Conservation (phyloP, 1,140 invertebrate genomes). For the Charaxes varanes region DNA sequence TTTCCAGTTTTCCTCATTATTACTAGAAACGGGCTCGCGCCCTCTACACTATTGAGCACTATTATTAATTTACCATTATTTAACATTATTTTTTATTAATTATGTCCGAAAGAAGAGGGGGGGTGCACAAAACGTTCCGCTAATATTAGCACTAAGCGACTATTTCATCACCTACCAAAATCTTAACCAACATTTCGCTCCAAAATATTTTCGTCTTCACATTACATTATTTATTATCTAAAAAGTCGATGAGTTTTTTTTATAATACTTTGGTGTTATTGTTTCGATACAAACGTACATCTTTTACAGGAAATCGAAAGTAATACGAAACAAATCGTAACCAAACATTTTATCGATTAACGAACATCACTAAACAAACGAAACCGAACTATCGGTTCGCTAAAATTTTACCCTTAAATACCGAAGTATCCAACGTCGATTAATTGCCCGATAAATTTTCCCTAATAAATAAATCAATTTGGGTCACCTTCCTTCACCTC, state of each 20-base stretch:
- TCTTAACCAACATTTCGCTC: slow-evolving; percentile 53
- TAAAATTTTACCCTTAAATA: slow-evolving; percentile 13
- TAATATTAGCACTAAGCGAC: slow-evolving; percentile 38
- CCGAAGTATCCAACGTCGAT: slow-evolving; percentile 13
- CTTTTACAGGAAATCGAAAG: slow-evolving; percentile 30
- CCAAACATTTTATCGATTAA: slow-evolving; percentile 3
- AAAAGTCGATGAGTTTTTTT: slow-evolving; percentile 67
- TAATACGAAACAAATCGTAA: slow-evolving; percentile 32
- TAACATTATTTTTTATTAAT: slow-evolving; percentile 49
- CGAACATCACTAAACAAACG: slow-evolving; percentile 10
- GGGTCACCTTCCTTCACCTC: slow-evolving; percentile 32
- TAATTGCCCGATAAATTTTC: slow-evolving; percentile 51
- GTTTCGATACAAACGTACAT: slow-evolving; percentile 60
- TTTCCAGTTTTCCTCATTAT: slow-evolving; percentile 47
- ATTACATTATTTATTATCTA: slow-evolving; percentile 69
- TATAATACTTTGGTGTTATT: slow-evolving; percentile 69
- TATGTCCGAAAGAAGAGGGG: slow-evolving; percentile 45
- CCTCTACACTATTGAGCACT: slow-evolving; percentile 68
- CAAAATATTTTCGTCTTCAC: slow-evolving; percentile 65
- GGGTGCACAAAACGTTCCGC: slow-evolving; percentile 62
- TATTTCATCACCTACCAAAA: slow-evolving; percentile 34
- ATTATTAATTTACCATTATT: slow-evolving; percentile 62
- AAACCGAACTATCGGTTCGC: slow-evolving; percentile 4
- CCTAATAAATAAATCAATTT: slow-evolving; percentile 70
- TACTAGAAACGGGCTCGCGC: slow-evolving; percentile 39